Evolutionary conservation across 2,113 vertebrate species (phyloP).

Genomic region (Passerina amoena): DNA sequence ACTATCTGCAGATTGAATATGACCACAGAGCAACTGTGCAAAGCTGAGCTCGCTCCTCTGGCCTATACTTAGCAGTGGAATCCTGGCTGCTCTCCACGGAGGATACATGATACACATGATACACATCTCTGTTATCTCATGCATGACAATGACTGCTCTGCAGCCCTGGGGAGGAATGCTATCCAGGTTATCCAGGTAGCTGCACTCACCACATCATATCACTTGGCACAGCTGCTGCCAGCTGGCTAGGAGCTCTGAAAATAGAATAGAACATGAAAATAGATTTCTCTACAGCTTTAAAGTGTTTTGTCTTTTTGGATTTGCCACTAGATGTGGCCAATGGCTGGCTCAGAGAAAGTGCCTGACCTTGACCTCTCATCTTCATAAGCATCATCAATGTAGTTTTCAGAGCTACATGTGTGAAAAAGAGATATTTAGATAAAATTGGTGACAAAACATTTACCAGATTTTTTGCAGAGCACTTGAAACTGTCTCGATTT

Average conservation of each 20-base stretch:
- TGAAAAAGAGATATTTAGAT: background rate
- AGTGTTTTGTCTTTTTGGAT: background rate
- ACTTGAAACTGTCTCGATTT: background rate
- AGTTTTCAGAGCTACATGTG: background rate
- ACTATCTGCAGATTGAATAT: background rate
- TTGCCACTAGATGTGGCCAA: background rate
- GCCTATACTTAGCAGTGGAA: conserved; percentile 65
- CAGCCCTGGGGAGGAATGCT: background rate
- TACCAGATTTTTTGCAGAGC: background rate
- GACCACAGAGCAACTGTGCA: conserved; percentile 29
- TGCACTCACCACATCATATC: background rate
- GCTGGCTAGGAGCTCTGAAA: background rate
- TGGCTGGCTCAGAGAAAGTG: background rate
- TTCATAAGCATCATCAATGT: background rate
- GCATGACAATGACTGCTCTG: conserved; percentile 25
- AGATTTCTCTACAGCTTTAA: background rate
- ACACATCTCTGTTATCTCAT: conserved; percentile 28
- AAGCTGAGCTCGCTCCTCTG: background rate
- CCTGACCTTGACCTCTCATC: background rate
- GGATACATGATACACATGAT: conserved; percentile 21
- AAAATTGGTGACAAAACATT: background rate
- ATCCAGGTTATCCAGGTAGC: conserved; percentile 52
- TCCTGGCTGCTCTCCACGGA: conserved; percentile 13
- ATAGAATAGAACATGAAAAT: background rate
- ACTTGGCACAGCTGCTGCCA: background rate